Conservation (phyloP, 1,140 invertebrate genomes). For the Aporrectodea caliginosa region DNA sequence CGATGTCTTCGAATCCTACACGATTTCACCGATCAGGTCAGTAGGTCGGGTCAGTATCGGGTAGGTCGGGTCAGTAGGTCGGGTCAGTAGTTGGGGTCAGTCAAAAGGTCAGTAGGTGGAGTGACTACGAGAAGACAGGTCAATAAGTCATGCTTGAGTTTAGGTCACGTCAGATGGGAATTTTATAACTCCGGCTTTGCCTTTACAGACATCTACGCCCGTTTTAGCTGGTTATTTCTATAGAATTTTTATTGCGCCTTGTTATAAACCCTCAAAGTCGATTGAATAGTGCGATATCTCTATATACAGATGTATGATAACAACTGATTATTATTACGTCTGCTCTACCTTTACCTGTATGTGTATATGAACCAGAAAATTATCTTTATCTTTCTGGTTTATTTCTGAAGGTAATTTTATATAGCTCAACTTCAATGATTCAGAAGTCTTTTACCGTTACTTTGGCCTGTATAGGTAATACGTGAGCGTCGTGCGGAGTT, state of each 20-base stretch:
- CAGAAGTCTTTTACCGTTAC: constrained; percentile 26
- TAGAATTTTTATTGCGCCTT: no score
- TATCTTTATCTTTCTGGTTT: not conserved
- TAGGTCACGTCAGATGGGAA: no score
- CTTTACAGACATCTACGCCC: no score
- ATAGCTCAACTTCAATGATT: not conserved
- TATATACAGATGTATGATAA: not conserved
- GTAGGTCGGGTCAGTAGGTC: not conserved
- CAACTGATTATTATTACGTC: not conserved
- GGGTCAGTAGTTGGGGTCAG: not conserved
- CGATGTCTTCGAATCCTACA: constrained; percentile 76
- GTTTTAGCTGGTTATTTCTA: no score
- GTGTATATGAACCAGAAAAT: not conserved
- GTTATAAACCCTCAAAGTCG: no score
- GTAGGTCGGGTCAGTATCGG: not conserved
- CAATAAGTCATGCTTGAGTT: no score
- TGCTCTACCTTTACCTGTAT: not conserved
- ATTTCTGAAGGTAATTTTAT: not conserved
- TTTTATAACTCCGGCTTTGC: no score
- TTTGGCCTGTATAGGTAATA: constrained; percentile 61
- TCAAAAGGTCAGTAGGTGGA: not conserved
- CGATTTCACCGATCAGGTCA: constrained; percentile 73
- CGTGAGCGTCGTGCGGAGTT: constrained; percentile 72
- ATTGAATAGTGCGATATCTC: not conserved
- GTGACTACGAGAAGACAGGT: no score